Conservation (phyloP, 2,113 vertebrate species). For the Ptilorrhoa leucosticta region DNA sequence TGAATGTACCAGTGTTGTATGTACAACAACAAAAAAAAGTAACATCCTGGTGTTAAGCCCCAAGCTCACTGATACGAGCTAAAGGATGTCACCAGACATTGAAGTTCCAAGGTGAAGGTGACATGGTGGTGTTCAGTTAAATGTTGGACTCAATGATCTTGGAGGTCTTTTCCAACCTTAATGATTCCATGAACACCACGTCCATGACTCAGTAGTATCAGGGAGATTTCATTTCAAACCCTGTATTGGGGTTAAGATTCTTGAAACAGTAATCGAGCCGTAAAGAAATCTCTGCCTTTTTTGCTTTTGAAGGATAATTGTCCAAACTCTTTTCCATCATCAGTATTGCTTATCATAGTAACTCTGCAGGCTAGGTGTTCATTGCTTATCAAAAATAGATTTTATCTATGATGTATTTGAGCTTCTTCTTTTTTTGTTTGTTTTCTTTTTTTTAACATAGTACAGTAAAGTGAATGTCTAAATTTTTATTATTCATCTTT, state of each 20-base stretch:
- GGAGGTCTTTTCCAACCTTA: background rate
- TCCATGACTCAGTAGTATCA: background rate
- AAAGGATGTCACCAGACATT: background rate
- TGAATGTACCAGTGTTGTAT: background rate
- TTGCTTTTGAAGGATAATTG: background rate
- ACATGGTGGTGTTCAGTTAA: background rate
- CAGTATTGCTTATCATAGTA: background rate
- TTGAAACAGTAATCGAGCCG: accelerated
- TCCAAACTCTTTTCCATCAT: background rate
- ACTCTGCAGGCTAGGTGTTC: background rate
- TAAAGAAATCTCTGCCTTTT: background rate
- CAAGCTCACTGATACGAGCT: background rate
- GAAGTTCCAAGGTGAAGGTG: background rate
- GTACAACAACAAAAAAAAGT: background rate
- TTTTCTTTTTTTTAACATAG: background rate
- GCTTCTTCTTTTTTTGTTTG: background rate
- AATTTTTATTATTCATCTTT: background rate
- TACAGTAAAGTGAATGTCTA: background rate
- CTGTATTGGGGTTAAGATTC: background rate
- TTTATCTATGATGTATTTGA: background rate
- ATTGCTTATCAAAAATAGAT: background rate
- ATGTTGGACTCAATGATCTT: background rate
- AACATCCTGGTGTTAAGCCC: background rate
- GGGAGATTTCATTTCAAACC: background rate
- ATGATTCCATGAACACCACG: background rate